Percentiles rank a stretch among this genome's conserved stretches.
Evolutionary conservation across 2,888 invertebrate genomes (phyloP).

Genomic region (Pinctada fucata): DNA sequence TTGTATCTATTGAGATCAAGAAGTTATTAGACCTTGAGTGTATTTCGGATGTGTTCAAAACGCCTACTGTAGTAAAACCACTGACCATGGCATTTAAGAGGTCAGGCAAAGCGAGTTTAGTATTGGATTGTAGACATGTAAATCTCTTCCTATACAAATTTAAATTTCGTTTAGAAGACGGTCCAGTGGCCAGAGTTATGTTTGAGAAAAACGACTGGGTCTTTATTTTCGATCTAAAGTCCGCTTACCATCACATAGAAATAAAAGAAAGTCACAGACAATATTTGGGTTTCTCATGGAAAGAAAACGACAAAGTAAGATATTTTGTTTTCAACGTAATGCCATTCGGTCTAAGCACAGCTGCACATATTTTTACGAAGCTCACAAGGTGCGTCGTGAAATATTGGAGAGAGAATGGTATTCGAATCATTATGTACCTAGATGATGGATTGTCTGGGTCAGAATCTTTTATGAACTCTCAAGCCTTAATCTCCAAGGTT

Average conservation of each 20-base stretch:
- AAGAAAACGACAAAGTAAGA: background rate
- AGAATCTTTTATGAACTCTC: background rate
- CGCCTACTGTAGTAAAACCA: constrained; percentile 37
- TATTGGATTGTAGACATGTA: constrained; percentile 41
- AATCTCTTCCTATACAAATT: constrained; percentile 35
- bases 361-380: background rate
- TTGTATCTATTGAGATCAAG: constrained; percentile 36
- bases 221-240: constrained; percentile 32
- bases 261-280: constrained; percentile 20
- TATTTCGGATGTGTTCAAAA: constrained; percentile 20
- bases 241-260: constrained; percentile 36
- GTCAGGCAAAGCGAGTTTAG: constrained; percentile 36
- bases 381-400: background rate
- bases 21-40: constrained; percentile 32
- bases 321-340: background rate
- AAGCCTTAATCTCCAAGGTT: background rate
- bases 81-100: constrained; percentile 40
- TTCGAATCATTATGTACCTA: background rate
- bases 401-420: background rate
- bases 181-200: constrained; percentile 16
- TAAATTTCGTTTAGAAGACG: constrained; percentile 38
- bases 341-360: background rate
- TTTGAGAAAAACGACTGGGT: constrained; percentile 19
- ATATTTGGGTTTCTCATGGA: constrained; percentile 25
- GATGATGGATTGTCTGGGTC: background rate